Conservation (phyloP, 2,797 vertebrate species). For the Eutrigla gurnardus region DNA sequence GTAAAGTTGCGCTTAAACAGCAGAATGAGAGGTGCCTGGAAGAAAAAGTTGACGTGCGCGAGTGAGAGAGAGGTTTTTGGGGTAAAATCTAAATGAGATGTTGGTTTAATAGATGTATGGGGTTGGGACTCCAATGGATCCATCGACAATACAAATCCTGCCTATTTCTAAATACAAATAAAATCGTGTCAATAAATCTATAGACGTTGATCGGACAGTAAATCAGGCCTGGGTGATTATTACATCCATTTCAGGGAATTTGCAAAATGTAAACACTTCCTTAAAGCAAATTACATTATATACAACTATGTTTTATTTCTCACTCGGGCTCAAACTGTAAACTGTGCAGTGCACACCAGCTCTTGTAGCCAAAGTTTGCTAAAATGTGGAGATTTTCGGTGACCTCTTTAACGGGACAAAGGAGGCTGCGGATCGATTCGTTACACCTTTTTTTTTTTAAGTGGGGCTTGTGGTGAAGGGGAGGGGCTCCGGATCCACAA, state of each 20-base stretch:
- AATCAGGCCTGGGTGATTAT: constrained; percentile 17
- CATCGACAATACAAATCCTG: background rate
- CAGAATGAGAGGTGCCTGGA: constrained; percentile 30
- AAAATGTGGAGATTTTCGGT: constrained; percentile 51
- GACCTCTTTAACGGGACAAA: constrained; percentile 79
- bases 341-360: constrained; percentile 3
- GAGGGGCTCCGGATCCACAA: constrained; percentile 88
- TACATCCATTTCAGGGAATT: background rate
- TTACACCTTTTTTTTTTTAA: constrained; percentile 90
- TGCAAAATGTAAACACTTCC: background rate
- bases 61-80: background rate
- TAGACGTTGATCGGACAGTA: constrained; percentile 7
- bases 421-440: constrained; percentile 93
- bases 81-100: background rate
- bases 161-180: background rate
- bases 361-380: constrained; percentile 46
- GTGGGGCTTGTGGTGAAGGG: constrained; percentile 93
- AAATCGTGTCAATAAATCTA: background rate
- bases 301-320: background rate
- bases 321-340: background rate
- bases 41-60: constrained; percentile 26
- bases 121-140: background rate
- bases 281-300: background rate
- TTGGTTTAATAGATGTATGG: background rate
- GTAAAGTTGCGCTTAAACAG: constrained; percentile 27